Evolutionary conservation across 1,140 invertebrate genomes (phyloP), one percentile per base, ranked within the genome.

Genomic region (Magallana ariakensis): DNA sequence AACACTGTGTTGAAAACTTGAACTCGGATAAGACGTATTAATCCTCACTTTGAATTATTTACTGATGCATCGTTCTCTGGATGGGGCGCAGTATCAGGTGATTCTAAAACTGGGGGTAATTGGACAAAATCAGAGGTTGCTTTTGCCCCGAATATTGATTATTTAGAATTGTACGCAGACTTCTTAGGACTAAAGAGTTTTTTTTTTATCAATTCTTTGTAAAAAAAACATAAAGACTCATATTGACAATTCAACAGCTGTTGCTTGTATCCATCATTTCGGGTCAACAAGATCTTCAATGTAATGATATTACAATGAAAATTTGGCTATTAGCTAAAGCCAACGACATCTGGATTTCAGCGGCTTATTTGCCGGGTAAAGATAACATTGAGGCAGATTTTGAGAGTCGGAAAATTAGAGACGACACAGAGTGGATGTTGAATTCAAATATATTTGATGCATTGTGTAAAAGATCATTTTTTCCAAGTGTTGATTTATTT

Each of bases 401-500:
- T 55, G 15, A 87, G n/a, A 86, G 75, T n/a, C 54, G 89, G 9
- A 87, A 60, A 54, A 55, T 83, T 11, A 58, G 46, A 80, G 80
- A 87, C 83, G 83, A 90, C 54, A 46, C 22, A n/a, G 87, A 90
- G 81, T 89, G 89, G 85, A 56, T 60, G 10, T 55, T 89, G 22
- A 26, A 82, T 60, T 16, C 9, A 8, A 55, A 58, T 4, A 85
- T 86, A 0, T 86, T 86, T 85, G 9, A 85, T 22, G 58, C 58
- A 62, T 53, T 13, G 66, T 15, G 84, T 26, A 15, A 60, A 70
- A 46, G 60, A 55, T 33, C 19, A 81, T 3, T 54, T 83, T 46
- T 83, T 90, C n/a, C n/a, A n/a, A n/a, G n/a, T n/a, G n/a, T n/a
- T 70, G 89, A 89, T 70, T 80, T 90, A 46, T 90, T 90, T 81